A percentile compares a stretch with the other conserved stretches of the same genome.
Evolutionary conservation across 1,140 invertebrate species (phyloP).

Genomic region (Leptinotarsa undecemlineata): DNA sequence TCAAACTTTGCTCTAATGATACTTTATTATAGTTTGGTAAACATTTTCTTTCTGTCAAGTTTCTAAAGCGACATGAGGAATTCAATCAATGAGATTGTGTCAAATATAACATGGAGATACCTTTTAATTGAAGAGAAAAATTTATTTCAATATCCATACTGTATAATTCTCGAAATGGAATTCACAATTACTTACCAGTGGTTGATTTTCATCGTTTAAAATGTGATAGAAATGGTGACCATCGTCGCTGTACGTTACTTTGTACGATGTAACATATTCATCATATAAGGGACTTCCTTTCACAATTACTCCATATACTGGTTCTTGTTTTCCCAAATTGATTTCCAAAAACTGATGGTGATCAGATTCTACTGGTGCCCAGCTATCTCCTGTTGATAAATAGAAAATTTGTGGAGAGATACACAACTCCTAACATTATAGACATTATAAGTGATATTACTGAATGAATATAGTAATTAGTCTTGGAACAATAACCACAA

Average conservation of each 20-base stretch:
- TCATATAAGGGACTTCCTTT: constrained; percentile 68
- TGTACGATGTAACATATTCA: constrained; percentile 76
- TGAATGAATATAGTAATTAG: too few relatives aligned
- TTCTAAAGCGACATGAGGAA: too few relatives aligned
- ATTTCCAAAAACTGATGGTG: constrained; percentile 72
- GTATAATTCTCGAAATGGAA: constrained; percentile 2
- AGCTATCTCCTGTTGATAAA: constrained; percentile 58
- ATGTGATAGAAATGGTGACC: constrained; percentile 37
- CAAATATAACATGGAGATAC: too few relatives aligned
- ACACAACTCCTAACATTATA: too few relatives aligned
- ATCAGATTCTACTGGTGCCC: constrained; percentile 64
- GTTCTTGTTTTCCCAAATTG: constrained; percentile 63
- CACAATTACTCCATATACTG: constrained; percentile 73
- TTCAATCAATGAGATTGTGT: too few relatives aligned
- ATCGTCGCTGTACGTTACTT: constrained; percentile 66
- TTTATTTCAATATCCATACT: neutral
- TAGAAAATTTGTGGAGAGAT: constrained; percentile 27
- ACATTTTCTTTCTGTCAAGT: too few relatives aligned
- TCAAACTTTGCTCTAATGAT: too few relatives aligned
- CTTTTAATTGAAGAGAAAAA: too few relatives aligned
- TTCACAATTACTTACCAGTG: constrained; percentile 40
- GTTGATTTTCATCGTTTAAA: constrained; percentile 37
- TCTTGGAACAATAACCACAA: too few relatives aligned
- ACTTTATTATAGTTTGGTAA: too few relatives aligned
- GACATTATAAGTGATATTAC: too few relatives aligned